A percentile compares a stretch with the other conserved stretches of the same genome.
Conservation (phyloP, 2,888 invertebrate species). For the Lissonota sp. region DNA sequence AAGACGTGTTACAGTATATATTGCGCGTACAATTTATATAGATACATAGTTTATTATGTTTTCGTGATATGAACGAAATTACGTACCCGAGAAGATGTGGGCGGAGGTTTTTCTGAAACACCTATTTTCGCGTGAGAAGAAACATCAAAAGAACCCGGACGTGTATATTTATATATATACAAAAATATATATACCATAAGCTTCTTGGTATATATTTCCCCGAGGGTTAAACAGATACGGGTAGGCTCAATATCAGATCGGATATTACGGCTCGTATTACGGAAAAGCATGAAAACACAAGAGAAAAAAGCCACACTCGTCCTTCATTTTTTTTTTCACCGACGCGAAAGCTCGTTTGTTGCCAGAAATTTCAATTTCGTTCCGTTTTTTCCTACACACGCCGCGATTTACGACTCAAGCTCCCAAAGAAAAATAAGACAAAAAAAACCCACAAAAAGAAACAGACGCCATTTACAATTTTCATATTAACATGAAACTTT, state of each 20-base stretch:
- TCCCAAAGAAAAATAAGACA: constrained; percentile 6
- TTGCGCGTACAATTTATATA: constrained; percentile 30
- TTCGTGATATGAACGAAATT: constrained; percentile 54
- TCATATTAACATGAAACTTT: too few species aligned
- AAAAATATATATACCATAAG: constrained; percentile 18
- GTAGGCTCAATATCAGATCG: constrained; percentile 71
- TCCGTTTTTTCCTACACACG: constrained; percentile 41
- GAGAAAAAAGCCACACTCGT: constrained; percentile 51
- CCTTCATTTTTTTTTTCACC: constrained; percentile 57
- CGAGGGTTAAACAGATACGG: constrained; percentile 66
- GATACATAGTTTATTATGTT: constrained; percentile 31
- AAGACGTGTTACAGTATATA: constrained; percentile 48
- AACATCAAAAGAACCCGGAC: constrained; percentile 32
- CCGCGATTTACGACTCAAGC: constrained; percentile 42
- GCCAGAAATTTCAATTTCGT: constrained; percentile 40
- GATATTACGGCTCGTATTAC: constrained; percentile 69
- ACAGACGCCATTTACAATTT: too few species aligned
- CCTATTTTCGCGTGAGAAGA: constrained; percentile 15
- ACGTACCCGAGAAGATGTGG: constrained; percentile 45
- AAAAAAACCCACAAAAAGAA: too few species aligned
- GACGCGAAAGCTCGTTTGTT: constrained; percentile 48
- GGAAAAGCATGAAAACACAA: constrained; percentile 46
- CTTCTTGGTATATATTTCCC: constrained; percentile 72
- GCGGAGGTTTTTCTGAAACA: constrained; percentile 44
- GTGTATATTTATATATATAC: constrained; percentile 9